Evolutionary conservation across 2,888 invertebrate species (phyloP).

Genomic region (Amphiduros pacificus): DNA sequence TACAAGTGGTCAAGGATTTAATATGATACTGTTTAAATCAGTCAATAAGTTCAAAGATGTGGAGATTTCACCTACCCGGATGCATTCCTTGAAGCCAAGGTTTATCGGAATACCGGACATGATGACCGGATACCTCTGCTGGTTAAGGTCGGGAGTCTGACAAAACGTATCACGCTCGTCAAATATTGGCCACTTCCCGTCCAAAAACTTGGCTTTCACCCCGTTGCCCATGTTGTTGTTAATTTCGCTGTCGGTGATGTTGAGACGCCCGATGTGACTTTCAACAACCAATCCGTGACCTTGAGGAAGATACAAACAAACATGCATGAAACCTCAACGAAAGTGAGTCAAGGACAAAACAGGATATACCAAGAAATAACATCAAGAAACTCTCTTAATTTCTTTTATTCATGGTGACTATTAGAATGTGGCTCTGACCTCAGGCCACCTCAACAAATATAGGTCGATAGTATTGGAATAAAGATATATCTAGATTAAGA

Average conservation of each 20-base stretch:
- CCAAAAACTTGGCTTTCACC: constrained; percentile 44
- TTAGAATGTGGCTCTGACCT: too few relatives aligned
- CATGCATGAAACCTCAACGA: too few relatives aligned
- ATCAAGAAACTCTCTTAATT: too few relatives aligned
- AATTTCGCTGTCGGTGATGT: constrained; percentile 48
- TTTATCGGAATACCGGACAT: constrained; percentile 7
- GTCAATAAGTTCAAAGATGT: too few relatives aligned
- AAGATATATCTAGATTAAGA: background rate
- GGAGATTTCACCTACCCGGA: constrained; percentile 4
- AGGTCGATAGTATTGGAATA: background rate
- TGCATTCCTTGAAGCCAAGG: background rate
- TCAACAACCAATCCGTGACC: constrained; percentile 56
- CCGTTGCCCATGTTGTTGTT: constrained; percentile 57
- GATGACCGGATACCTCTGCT: constrained; percentile 3
- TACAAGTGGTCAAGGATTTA: too few relatives aligned
- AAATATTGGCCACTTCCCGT: constrained; percentile 34
- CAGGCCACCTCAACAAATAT: background rate
- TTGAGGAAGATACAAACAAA: constrained; percentile 28
- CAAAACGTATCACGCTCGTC: constrained; percentile 43
- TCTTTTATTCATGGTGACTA: too few relatives aligned
- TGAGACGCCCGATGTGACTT: constrained; percentile 49
- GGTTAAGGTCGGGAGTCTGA: constrained; percentile 27
- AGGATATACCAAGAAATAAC: too few relatives aligned
- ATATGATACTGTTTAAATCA: too few relatives aligned
- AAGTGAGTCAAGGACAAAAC: too few relatives aligned